phyloP scores from a whole-genome alignment of 2,113 vertebrate species.

The Lampris megalopsis region DNA sequence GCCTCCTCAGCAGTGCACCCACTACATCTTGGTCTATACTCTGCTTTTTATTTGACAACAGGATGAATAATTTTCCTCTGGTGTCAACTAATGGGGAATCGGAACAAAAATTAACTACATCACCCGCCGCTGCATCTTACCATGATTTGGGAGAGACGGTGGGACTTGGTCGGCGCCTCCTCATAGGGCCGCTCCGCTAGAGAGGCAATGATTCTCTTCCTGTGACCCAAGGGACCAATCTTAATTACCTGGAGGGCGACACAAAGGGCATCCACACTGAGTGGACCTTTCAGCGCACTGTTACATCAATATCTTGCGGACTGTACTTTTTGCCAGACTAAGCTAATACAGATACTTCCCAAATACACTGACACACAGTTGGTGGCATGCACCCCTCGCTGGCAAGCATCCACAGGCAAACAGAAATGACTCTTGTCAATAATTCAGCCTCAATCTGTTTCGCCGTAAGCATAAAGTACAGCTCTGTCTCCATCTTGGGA shows the following conservation, averaged over 20 bases:
- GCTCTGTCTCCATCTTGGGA: slow-evolving; percentile 59
- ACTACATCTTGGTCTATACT: background rate
- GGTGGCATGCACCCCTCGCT: slow-evolving; percentile 52
- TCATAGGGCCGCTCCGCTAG: slow-evolving; percentile 94
- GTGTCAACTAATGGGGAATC: background rate
- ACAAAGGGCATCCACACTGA: slow-evolving; percentile 13
- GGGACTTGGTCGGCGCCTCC: slow-evolving; percentile 94
- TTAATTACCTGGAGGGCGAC: slow-evolving; percentile 88
- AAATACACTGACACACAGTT: slow-evolving; percentile 53
- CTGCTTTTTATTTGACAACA: background rate
- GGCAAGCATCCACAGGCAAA: slow-evolving; percentile 64
- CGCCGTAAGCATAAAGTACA: slow-evolving; percentile 67
- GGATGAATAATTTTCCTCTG: background rate
- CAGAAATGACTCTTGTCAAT: slow-evolving; percentile 75
- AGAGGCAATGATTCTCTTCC: slow-evolving; percentile 95
- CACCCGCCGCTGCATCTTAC: slow-evolving; percentile 78
- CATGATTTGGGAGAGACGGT: slow-evolving; percentile 92
- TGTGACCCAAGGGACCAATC: slow-evolving; percentile 93
- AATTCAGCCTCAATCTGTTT: slow-evolving; percentile 81
- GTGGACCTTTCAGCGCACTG: slow-evolving; percentile 15
- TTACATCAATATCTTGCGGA: slow-evolving; percentile 33
- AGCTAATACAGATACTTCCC: slow-evolving; percentile 53
- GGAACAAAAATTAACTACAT: background rate
- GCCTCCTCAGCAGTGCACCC: background rate
- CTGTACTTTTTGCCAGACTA: slow-evolving; percentile 28